A percentile compares a stretch with the other conserved stretches of the same genome.
Conservation (phyloP, 2,113 vertebrate genomes). For the Chaenocephalus aceratus region DNA sequence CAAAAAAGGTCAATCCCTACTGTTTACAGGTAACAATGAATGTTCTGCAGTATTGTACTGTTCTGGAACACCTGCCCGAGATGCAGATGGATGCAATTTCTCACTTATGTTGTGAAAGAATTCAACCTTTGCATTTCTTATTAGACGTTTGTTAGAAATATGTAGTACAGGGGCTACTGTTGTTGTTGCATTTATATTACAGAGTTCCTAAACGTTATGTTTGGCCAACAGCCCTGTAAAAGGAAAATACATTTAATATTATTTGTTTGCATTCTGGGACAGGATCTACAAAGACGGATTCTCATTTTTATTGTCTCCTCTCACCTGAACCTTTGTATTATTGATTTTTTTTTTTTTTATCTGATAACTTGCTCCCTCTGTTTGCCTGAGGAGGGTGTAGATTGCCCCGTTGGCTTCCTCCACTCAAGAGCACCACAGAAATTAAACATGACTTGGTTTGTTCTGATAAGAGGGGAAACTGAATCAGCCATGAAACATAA, state of each 20-base stretch:
- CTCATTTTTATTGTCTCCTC: not conserved
- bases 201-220: not conserved
- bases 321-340: not conserved
- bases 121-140: not conserved
- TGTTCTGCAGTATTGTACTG: too few species aligned
- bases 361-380: not conserved
- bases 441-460: conserved; percentile 8
- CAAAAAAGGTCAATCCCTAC: too few species aligned
- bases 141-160: not conserved
- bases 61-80: too few species aligned
- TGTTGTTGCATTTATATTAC: not conserved
- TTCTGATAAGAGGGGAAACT: conserved; percentile 4
- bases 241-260: not conserved
- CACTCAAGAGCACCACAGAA: not conserved
- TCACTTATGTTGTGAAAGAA: not conserved
- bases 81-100: too few species aligned
- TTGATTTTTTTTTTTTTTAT: conserved; percentile 16
- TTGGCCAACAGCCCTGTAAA: not conserved
- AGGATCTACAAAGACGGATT: not conserved
- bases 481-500: conserved; percentile 7
- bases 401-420: not conserved
- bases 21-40: too few species aligned
- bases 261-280: too few species aligned
- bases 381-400: not conserved
- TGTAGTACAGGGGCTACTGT: not conserved